Evolutionary conservation across 2,113 vertebrate species (phyloP).

Genomic region (Apodemus speciosus): DNA sequence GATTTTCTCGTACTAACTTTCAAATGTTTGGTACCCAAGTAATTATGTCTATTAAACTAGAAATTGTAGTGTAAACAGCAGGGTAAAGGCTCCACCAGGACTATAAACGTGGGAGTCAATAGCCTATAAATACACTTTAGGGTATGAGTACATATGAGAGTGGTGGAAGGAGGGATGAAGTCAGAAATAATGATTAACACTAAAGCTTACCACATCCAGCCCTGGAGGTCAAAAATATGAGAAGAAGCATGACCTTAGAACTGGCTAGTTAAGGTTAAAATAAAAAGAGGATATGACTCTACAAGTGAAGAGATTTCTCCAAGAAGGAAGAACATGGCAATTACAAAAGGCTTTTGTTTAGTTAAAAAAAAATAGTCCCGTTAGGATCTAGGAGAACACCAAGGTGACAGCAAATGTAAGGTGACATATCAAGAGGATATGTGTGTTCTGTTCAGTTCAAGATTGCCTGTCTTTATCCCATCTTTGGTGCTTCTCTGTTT

Average conservation of each 20-base stretch:
- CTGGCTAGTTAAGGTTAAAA: background rate
- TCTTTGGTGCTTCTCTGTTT: background rate
- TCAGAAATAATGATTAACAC: background rate
- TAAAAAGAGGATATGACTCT: background rate
- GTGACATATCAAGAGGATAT: background rate
- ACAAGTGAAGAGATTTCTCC: background rate
- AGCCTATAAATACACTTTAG: background rate
- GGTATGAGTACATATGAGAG: background rate
- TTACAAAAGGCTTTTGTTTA: background rate
- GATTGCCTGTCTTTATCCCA: background rate
- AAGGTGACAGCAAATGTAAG: background rate
- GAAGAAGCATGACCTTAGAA: background rate
- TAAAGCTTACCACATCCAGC: background rate
- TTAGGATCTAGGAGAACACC: background rate
- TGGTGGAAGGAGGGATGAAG: background rate
- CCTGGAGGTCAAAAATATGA: background rate
- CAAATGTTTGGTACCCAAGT: background rate
- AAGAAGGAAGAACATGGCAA: background rate
- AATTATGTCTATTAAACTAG: background rate
- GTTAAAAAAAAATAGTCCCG: background rate
- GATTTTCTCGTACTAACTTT: background rate
- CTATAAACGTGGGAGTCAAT: background rate
- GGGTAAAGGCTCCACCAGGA: background rate
- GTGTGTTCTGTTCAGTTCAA: background rate
- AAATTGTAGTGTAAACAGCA: background rate